Percentiles rank a stretch among this genome's conserved stretches.
phyloP scores from a whole-genome alignment of 2,797 vertebrate genomes.

The Lindbergichthys nudifrons region DNA sequence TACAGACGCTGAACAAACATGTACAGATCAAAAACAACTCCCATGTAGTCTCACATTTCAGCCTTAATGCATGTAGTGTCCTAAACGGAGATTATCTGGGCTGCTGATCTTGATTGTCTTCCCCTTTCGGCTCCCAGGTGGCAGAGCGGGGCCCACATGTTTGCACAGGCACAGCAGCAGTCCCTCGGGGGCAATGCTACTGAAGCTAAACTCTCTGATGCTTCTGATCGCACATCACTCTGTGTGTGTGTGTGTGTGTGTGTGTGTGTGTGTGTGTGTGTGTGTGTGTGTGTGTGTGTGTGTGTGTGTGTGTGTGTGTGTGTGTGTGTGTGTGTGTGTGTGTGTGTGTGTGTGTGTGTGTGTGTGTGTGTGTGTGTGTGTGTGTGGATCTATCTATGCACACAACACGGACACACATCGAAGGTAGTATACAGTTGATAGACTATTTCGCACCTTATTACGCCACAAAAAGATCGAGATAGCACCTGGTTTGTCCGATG shows the following conservation, averaged over 20 bases:
- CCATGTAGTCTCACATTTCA: conserved; percentile 76
- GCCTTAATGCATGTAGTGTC: conserved; percentile 78
- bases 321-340: conserved; percentile 58
- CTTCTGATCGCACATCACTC: conserved; percentile 73
- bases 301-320: conserved; percentile 58
- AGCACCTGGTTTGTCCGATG: conserved; percentile 58
- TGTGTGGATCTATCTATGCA: conserved; percentile 62
- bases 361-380: conserved; percentile 29
- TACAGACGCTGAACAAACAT: conserved; percentile 74
- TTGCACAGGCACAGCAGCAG: conserved; percentile 78
- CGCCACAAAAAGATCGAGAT: conserved; percentile 62
- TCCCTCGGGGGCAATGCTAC: conserved; percentile 72
- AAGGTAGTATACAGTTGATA: conserved; percentile 61
- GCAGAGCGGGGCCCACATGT: conserved; percentile 76
- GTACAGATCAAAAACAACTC: conserved; percentile 78
- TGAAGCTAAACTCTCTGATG: conserved; percentile 74
- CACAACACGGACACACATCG: conserved; percentile 39
- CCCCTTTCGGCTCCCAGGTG: conserved; percentile 76
- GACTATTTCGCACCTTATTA: conserved; percentile 65
- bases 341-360: conserved; percentile 39
- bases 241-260: conserved; percentile 31
- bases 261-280: conserved; percentile 50
- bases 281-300: conserved; percentile 53
- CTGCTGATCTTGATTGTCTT: conserved; percentile 82
- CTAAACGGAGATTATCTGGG: conserved; percentile 82